Percentiles rank a stretch among this genome's conserved stretches.
Conservation (phyloP, 2,888 invertebrate species). For the Trichopoda pennipes region DNA sequence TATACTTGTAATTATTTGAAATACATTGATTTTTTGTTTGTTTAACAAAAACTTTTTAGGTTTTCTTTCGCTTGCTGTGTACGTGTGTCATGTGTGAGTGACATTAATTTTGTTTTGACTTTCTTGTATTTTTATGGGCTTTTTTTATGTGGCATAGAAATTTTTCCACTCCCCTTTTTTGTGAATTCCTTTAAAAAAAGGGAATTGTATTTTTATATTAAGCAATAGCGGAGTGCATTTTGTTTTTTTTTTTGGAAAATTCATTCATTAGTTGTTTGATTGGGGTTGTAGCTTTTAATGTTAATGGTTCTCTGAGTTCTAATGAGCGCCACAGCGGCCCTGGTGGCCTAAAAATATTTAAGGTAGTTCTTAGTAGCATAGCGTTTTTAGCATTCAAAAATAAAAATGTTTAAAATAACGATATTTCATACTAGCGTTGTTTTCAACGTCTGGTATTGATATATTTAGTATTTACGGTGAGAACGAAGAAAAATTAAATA, state of each 20-base stretch:
- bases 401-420: too few relatives aligned
- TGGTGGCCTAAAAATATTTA: too few relatives aligned
- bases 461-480: too few relatives aligned
- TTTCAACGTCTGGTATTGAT: too few relatives aligned
- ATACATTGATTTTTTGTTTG: conserved; percentile 43
- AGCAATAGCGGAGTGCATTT: conserved; percentile 12
- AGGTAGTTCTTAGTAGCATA: too few relatives aligned
- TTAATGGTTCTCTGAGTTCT: neutral
- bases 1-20: conserved; percentile 35
- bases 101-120: conserved; percentile 31
- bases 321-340: too few relatives aligned
- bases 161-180: conserved; percentile 28
- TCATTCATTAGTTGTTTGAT: conserved; percentile 29
- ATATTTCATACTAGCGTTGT: too few relatives aligned
- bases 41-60: conserved; percentile 6
- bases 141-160: neutral
- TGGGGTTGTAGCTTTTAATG: neutral
- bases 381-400: too few relatives aligned
- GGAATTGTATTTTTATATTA: neutral
- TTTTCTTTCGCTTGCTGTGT: conserved; percentile 1
- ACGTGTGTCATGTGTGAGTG: conserved; percentile 37
- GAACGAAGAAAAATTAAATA: too few relatives aligned
- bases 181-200: neutral
- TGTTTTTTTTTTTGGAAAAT: neutral
- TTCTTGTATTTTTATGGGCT: neutral